Percentiles rank a stretch among this genome's conserved stretches.
Evolutionary conservation across 2,888 invertebrate species (phyloP).

Genomic region (Lasioglossum calceatum): DNA sequence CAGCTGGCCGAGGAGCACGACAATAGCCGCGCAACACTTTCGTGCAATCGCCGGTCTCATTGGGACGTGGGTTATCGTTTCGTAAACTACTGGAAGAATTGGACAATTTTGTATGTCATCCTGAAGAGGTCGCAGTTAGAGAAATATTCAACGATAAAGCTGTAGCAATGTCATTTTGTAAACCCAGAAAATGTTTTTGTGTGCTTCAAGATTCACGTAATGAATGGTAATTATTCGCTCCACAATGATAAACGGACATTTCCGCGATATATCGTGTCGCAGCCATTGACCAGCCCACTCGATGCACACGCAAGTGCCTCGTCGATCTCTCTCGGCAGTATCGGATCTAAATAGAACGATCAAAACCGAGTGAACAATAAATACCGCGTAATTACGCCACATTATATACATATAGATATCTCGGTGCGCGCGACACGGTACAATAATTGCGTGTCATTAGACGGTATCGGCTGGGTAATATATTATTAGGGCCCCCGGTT

Average conservation of each 20-base stretch:
- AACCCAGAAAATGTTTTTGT: neutral
- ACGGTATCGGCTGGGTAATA: constrained; percentile 38
- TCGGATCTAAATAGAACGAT: constrained; percentile 53
- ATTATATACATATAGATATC: constrained; percentile 42
- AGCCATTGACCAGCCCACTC: constrained; percentile 3
- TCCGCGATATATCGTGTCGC: neutral
- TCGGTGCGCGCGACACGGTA: constrained; percentile 30
- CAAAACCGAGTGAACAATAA: constrained; percentile 50
- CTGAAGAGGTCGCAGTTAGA: too few species aligned
- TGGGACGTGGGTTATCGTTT: neutral
- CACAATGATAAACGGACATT: neutral
- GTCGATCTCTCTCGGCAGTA: constrained; percentile 8
- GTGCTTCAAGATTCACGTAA: neutral
- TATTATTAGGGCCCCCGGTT: constrained; percentile 37
- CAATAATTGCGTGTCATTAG: constrained; percentile 56
- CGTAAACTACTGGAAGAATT: neutral
- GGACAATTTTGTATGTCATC: too few species aligned
- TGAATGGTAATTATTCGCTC: neutral
- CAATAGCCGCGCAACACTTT: neutral
- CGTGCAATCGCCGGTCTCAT: neutral
- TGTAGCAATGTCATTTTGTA: neutral
- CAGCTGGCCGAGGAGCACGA: neutral
- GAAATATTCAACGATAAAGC: neutral
- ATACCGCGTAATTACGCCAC: constrained; percentile 43
- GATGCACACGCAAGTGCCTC: neutral